These are phyloP conservation scores for Elephantulus edwardii DNA, from an alignment of 2,113 vertebrate species.

Conservation along the genomic window DNA sequence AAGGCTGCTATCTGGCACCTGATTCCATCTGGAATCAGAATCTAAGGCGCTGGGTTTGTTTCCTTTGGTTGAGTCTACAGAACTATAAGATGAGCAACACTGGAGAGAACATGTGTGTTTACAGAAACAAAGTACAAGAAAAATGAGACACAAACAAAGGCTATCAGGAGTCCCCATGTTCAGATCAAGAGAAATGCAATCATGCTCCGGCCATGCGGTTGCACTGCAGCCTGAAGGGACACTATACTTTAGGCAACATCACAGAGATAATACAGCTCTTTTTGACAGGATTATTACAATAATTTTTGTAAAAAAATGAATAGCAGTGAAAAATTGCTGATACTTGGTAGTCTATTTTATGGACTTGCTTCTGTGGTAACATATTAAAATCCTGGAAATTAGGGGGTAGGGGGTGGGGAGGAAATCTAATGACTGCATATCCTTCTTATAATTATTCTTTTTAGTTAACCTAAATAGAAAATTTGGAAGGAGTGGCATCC, in stretches of 20 bases:
- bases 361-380: neutral
- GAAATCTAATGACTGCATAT: neutral
- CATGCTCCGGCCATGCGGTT: too few relatives aligned
- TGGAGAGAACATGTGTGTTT: neutral
- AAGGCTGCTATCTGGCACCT: too few relatives aligned
- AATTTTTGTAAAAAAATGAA: too few relatives aligned
- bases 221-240: neutral
- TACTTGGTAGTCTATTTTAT: neutral
- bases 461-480: neutral
- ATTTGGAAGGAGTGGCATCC: too few relatives aligned
- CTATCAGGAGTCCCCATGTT: too few relatives aligned
- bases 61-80: too few relatives aligned
- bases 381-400: neutral
- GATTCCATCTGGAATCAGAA: too few relatives aligned
- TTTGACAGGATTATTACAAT: neutral
- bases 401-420: too few relatives aligned
- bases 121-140: neutral
- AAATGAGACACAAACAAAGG: neutral
- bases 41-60: too few relatives aligned
- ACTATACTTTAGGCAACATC: neutral
- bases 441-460: neutral
- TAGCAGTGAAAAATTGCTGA: neutral
- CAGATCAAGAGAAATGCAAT: too few relatives aligned
- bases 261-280: neutral
- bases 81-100: neutral